phyloP scores from a whole-genome alignment of 1,140 invertebrate species.

The Calephelis nemesis region DNA sequence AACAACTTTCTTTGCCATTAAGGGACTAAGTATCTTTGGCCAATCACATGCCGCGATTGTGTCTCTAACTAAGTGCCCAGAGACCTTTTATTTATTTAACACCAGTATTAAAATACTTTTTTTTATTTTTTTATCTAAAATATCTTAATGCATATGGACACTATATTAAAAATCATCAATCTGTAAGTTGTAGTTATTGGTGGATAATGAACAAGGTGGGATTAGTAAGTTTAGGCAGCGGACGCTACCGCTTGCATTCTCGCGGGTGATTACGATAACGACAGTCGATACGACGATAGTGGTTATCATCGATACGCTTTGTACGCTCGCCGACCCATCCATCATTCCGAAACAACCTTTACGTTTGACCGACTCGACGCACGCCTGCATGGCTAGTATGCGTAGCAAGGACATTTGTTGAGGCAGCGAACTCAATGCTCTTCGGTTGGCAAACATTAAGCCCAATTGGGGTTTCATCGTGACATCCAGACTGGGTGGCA shows the following conservation, averaged over 20 bases:
- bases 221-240: slow-evolving; percentile 51
- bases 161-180: slow-evolving; percentile 58
- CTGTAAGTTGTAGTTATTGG: slow-evolving; percentile 47
- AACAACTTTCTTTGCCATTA: no score
- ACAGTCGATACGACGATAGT: slow-evolving; percentile 63
- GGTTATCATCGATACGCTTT: slow-evolving; percentile 68
- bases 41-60: no score
- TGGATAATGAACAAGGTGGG: slow-evolving; percentile 62
- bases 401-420: no score
- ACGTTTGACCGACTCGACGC: slow-evolving; percentile 57
- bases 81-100: no score
- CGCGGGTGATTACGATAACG: slow-evolving; percentile 43
- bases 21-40: no score
- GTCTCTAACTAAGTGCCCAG: no score
- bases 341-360: slow-evolving; percentile 66
- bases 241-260: slow-evolving; percentile 50
- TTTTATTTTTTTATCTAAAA: neutral
- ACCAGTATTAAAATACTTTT: no score
- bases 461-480: no score
- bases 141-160: slow-evolving; percentile 27
- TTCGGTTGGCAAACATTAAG: no score
- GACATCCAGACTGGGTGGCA: no score
- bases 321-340: slow-evolving; percentile 68
- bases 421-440: no score
- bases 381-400: slow-evolving; percentile 36